Evolutionary conservation across 2,113 vertebrate genomes (phyloP).

Genomic region (Ctenomys sociabilis): DNA sequence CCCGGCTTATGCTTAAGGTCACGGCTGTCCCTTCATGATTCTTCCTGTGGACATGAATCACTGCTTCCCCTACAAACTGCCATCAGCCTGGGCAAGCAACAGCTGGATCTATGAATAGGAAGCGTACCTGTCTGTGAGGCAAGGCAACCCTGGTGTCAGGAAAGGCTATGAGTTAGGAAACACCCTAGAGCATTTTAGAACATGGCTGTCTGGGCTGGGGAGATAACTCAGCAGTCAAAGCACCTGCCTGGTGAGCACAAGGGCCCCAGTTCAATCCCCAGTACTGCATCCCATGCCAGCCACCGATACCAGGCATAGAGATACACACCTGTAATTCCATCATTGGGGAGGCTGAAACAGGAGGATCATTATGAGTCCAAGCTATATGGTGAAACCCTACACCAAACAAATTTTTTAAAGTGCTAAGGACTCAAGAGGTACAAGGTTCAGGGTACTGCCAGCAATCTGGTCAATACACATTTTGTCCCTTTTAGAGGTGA

Average conservation of each 20-base stretch:
- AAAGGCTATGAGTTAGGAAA: conserved; percentile 35
- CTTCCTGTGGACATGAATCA: background rate
- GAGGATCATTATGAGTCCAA: too few relatives aligned
- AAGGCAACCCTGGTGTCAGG: background rate
- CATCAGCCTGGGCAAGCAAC: conserved; percentile 22
- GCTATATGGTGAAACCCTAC: too few relatives aligned
- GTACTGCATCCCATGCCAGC: too few relatives aligned
- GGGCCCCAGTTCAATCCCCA: too few relatives aligned
- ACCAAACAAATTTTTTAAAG: too few relatives aligned
- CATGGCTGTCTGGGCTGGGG: background rate
- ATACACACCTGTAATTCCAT: too few relatives aligned
- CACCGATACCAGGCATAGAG: too few relatives aligned
- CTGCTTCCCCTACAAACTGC: background rate
- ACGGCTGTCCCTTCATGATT: background rate
- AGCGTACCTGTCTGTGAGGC: background rate
- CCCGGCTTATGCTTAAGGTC: background rate
- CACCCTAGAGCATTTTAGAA: background rate
- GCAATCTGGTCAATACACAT: background rate
- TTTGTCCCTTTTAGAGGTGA: background rate
- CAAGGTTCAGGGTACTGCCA: background rate
- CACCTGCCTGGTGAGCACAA: too few relatives aligned
- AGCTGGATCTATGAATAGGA: background rate
- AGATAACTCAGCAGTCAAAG: too few relatives aligned
- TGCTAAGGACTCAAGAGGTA: background rate
- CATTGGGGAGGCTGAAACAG: too few relatives aligned